phyloP scores from a whole-genome alignment of 2,113 vertebrate species.

The Myotis brandtii region DNA sequence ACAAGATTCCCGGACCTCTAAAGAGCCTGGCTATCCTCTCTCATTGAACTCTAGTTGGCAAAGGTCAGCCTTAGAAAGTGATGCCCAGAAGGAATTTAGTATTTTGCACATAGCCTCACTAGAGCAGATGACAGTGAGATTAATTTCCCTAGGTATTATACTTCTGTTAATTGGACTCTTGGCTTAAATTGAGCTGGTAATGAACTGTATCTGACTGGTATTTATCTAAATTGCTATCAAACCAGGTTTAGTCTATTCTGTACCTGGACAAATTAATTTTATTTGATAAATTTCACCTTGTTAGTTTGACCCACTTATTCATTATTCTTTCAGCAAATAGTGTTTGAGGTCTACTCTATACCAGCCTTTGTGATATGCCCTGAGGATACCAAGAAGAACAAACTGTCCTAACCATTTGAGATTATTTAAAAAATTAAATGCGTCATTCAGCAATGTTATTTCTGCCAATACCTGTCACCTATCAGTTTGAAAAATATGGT shows the following conservation, averaged over 20 bases:
- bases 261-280: conserved; percentile 49
- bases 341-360: conserved; percentile 17
- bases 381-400: neutral
- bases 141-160: conserved; percentile 59
- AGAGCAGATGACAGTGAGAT: conserved; percentile 25
- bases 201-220: conserved; percentile 24
- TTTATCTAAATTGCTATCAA: conserved; percentile 63
- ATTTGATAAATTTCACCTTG: conserved; percentile 54
- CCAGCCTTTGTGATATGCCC: neutral
- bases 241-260: neutral
- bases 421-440: conserved; percentile 50
- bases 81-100: conserved; percentile 3
- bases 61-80: neutral
- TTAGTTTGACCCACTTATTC: conserved; percentile 21
- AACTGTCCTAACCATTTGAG: neutral
- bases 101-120: conserved; percentile 34
- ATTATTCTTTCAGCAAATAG: conserved; percentile 23
- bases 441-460: conserved; percentile 12
- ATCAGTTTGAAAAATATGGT: conserved; percentile 3
- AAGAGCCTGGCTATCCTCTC: neutral
- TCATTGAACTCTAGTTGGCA: neutral
- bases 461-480: neutral
- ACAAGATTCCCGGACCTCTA: neutral
- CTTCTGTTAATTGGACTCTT: conserved; percentile 54
- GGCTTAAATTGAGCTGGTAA: conserved; percentile 54